Base-by-base conservation (phyloP, 2,113 vertebrate genomes). In the Lagopus leucura region DNA sequence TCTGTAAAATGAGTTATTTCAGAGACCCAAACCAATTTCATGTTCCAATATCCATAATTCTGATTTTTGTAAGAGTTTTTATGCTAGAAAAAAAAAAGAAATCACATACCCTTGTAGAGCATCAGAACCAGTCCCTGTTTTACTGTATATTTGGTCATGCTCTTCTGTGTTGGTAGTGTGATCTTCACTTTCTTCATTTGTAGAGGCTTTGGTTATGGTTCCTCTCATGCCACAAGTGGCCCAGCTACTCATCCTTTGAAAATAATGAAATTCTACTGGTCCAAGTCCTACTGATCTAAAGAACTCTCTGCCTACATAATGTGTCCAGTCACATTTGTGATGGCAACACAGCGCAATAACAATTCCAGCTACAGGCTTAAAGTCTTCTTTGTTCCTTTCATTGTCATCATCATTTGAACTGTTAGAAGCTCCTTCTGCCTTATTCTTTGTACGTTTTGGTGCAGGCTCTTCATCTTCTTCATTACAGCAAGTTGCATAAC, bases 161-260 rank as follows among this genome's bases (percentile, higher is more conserved):
- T 98, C 98, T 67, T 98, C 97, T 36, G 90, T 66, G 1, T 96
- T 82, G 3, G 40, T 79, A 11, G 6, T 73, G 17, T 78, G 42
- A 16, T 82, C 89, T 84, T 95, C 82, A 64, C 47, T 43, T 72
- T 74, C 78, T 84, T 94, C 40, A 28, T 34, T 43, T 21, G 48
- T 3, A 52, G 78, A 88, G 25, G 65, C 42, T 94, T 92, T 97
- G 57, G 57, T 20, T 82, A 74, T n/a, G 15, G 89, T 71, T 79
- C 92, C 96, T 92, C 57, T 94, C 98, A 98, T 97, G 47, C 99
- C 99, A 95, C 99, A 99, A 4, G 99, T 99, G 6, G 99, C 99
- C 99, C 99, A 99, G 86, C 99, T 99, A 76, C 98, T 99, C 99
- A 99, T 99, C 78, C 99, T 98, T 92, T 98, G 98, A 97, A 99